These are phyloP conservation scores for Lasiurus borealis DNA, from an alignment of 2,113 vertebrate species.

Conservation along the genomic window DNA sequence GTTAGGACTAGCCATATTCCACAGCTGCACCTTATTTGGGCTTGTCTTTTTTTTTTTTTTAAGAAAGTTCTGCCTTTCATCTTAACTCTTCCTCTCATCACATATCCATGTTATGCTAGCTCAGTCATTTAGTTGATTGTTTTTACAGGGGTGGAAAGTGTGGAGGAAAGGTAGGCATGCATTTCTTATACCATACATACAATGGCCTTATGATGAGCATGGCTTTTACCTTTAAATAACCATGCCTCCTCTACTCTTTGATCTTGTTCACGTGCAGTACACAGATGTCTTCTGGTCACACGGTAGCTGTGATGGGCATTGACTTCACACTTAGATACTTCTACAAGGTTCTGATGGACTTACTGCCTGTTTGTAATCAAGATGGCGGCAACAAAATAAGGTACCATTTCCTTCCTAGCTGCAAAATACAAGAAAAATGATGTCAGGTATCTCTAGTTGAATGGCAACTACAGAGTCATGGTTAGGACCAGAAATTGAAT, in stretches of 20 bases:
- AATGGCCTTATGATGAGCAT: background rate
- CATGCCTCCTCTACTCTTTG: background rate
- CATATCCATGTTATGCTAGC: background rate
- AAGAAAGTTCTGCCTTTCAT: background rate
- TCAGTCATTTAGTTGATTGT: background rate
- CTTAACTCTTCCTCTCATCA: background rate
- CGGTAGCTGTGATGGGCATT: constrained; percentile 98
- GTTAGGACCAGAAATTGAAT: background rate
- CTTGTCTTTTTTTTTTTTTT: background rate
- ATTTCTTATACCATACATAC: background rate
- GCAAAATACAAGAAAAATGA: background rate
- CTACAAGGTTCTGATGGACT: constrained; percentile 98
- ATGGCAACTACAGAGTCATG: background rate
- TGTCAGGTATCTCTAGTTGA: background rate
- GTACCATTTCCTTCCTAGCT: constrained; percentile 79
- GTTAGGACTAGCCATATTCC: background rate
- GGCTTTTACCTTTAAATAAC: background rate
- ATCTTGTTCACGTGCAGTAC: constrained; percentile 82
- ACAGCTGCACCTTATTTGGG: background rate
- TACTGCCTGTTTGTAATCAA: constrained; percentile 97
- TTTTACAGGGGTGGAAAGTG: background rate
- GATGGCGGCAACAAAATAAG: constrained; percentile 98
- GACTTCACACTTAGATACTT: constrained; percentile 99
- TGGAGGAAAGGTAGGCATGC: background rate
- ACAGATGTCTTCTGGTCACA: constrained; percentile 93